Evolutionary conservation across 1,140 invertebrate genomes (phyloP).

Genomic region (Probaryconus sp.): DNA sequence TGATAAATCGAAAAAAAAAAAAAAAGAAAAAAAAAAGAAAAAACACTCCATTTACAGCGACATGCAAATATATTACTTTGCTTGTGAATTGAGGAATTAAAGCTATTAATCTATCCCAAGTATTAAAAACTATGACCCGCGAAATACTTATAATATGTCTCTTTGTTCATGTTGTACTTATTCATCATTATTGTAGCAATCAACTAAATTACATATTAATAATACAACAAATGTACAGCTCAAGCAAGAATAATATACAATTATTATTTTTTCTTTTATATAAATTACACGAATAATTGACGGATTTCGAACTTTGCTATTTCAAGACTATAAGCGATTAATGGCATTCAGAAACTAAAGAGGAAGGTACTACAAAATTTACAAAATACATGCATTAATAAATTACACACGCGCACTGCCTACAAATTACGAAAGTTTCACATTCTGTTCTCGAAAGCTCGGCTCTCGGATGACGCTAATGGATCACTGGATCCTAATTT

Average conservation of each 20-base stretch:
- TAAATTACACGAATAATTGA: slow-evolving; percentile 44
- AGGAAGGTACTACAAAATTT: slow-evolving; percentile 36
- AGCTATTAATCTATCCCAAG: slow-evolving; percentile 39
- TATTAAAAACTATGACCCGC: slow-evolving; percentile 37
- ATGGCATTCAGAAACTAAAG: slow-evolving; percentile 14
- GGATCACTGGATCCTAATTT: slow-evolving; percentile 22
- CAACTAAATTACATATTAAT: slow-evolving; percentile 53
- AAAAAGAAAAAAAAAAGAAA: slow-evolving; percentile 6
- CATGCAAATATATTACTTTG: slow-evolving; percentile 35
- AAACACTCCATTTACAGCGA: background rate
- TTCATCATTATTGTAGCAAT: slow-evolving; percentile 41
- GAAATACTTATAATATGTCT: slow-evolving; percentile 36
- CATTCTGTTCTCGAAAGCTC: slow-evolving; percentile 51
- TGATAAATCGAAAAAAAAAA: slow-evolving; percentile 5
- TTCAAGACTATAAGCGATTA: slow-evolving; percentile 23
- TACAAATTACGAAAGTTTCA: slow-evolving; percentile 66
- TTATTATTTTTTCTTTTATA: slow-evolving; percentile 18
- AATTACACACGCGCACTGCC: slow-evolving; percentile 50
- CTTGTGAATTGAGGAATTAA: slow-evolving; percentile 21
- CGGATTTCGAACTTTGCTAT: background rate
- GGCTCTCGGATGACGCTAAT: slow-evolving; percentile 51
- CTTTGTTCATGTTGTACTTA: slow-evolving; percentile 60
- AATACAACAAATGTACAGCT: slow-evolving; percentile 57
- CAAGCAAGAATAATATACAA: slow-evolving; percentile 54
- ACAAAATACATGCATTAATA: slow-evolving; percentile 54